Evolutionary conservation across 2,113 vertebrate species (phyloP), one percentile per base, ranked within the genome.

Genomic region (Gobiocypris rarus): DNA sequence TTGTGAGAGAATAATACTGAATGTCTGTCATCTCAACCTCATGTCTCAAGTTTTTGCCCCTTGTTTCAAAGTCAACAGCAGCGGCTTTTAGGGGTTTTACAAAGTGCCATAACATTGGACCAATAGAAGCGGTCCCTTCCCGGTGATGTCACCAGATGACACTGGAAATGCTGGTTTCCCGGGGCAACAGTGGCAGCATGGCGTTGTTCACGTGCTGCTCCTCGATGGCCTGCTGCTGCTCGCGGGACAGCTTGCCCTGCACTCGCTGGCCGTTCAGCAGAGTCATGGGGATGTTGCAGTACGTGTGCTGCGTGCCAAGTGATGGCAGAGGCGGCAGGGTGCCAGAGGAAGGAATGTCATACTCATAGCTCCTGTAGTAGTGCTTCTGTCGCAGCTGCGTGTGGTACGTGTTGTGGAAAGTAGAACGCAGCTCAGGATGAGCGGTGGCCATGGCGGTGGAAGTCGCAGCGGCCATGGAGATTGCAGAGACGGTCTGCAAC

Each of bases 211-310:
- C 95, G 91, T 98, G 97, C 91, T 95, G 96, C 91, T 99, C 98
- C 48, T 99, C 97, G 1, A 97, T 92, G 81, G 96, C 96, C 92
- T 97, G 96, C 91, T 97, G 79, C 45, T 81, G 86, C 96, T 86
- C 96, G 94, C 89, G 95, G 95, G 24, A 3, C 11, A 95, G 94
- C 95, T 97, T 97, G 93, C 94, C 95, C 92, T 96, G 97, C 0
- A 94, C 95, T 87, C 96, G 93, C 95, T 99, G 97, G 84, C 97
- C 98, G 0, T 99, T 99, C 92, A 99, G 95, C 84, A 99, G 96
- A 89, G 96, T 98, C 97, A 99, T 98, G 90, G 98, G 98, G 96
- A 99, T 98, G 96, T 99, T 99, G 95, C 97, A 99, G 94, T 99
- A 99, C 94, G 97, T 98, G 94, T 98, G 98, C 94, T 98, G 97